Percentiles rank a stretch among this genome's conserved stretches.
These are phyloP conservation scores for Manacus vitellinus DNA, from an alignment of 2,113 vertebrate genomes.

Conservation along the genomic window DNA sequence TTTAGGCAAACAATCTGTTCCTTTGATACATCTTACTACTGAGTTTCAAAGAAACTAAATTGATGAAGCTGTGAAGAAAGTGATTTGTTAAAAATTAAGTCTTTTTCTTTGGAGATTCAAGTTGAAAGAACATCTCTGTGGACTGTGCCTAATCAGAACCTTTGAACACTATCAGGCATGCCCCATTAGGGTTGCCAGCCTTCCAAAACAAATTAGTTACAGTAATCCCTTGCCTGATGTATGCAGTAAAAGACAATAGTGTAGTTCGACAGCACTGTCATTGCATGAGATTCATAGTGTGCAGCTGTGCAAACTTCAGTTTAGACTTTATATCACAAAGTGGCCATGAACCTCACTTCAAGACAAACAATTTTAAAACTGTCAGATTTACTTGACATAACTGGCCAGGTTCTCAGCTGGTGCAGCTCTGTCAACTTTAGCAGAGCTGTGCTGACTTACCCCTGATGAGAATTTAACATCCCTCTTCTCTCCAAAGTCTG, in stretches of 20 bases:
- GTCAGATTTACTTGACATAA: neutral
- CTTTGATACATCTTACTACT: conserved; percentile 52
- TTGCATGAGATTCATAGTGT: conserved; percentile 73
- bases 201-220: conserved; percentile 73
- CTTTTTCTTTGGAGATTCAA: conserved; percentile 55
- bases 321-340: conserved; percentile 62
- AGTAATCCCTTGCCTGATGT: conserved; percentile 57
- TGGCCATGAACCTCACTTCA: conserved; percentile 63
- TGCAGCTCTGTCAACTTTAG: neutral
- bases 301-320: conserved; percentile 74
- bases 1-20: conserved; percentile 53
- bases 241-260: conserved; percentile 58
- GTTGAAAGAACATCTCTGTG: conserved; percentile 60
- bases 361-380: conserved; percentile 38
- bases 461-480: neutral
- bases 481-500: neutral
- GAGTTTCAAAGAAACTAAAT: conserved; percentile 56
- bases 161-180: conserved; percentile 71
- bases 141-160: conserved; percentile 70
- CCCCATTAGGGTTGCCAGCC: conserved; percentile 63
- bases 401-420: neutral
- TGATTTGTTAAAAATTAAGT: conserved; percentile 62
- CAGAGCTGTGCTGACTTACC: neutral
- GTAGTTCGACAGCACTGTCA: neutral
- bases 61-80: conserved; percentile 52